Percentiles rank a stretch among this genome's conserved stretches.
These are phyloP conservation scores for Aporophyla nigra DNA, from an alignment of 2,888 invertebrate species.

Conservation along the genomic window DNA sequence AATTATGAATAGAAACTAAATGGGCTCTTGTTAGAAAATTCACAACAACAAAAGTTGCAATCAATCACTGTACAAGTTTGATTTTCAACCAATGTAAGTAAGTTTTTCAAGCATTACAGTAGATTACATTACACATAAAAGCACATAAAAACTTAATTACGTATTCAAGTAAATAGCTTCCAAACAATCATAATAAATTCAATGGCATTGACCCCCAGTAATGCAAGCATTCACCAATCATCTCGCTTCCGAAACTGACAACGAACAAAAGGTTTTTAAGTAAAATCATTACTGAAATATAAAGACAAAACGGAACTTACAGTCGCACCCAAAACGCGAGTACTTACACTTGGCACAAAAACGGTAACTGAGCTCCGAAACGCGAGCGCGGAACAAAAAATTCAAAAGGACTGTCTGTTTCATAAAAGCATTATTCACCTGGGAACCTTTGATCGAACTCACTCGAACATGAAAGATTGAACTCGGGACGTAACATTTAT, in stretches of 20 bases:
- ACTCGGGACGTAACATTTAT: slow-evolving; percentile 65
- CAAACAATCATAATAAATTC: background rate
- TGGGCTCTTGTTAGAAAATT: background rate
- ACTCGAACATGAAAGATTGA: slow-evolving; percentile 75
- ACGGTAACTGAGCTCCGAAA: slow-evolving; percentile 59
- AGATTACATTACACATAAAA: background rate
- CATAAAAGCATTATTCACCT: slow-evolving; percentile 67
- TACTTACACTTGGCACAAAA: slow-evolving; percentile 47
- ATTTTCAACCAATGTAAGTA: background rate
- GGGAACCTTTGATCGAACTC: slow-evolving; percentile 68
- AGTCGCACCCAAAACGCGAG: background rate
- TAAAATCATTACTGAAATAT: slow-evolving; percentile 10
- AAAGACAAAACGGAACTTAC: slow-evolving; percentile 9
- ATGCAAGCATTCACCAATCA: background rate
- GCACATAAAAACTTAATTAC: background rate
- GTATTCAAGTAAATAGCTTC: background rate
- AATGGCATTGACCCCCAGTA: background rate
- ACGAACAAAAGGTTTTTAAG: slow-evolving; percentile 4
- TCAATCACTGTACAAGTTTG: background rate
- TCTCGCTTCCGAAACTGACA: background rate
- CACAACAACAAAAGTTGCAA: background rate
- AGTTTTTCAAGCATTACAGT: background rate
- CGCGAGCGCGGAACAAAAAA: slow-evolving; percentile 69
- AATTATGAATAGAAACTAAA: background rate
- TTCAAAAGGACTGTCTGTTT: slow-evolving; percentile 74